These are phyloP conservation scores for Clinocottus analis DNA, from an alignment of 2,113 vertebrate species.

Conservation along the genomic window DNA sequence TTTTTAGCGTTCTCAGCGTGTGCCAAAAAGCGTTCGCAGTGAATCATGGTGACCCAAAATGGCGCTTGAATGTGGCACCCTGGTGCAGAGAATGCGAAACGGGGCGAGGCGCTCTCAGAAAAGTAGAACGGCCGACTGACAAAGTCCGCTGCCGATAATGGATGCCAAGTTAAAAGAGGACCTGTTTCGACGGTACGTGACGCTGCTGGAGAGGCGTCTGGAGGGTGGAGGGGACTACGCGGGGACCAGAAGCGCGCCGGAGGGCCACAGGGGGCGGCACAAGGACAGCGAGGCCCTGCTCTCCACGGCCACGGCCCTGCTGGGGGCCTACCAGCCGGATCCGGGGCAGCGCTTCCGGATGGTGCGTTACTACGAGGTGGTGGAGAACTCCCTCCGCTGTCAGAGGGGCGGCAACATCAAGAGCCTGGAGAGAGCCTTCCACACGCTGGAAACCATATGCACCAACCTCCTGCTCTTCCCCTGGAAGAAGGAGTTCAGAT, in stretches of 20 bases:
- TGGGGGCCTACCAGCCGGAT: conserved; percentile 93
- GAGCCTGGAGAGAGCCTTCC: conserved; percentile 89
- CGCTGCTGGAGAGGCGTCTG: conserved; percentile 90
- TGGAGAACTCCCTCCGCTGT: conserved; percentile 89
- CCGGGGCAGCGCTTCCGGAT: conserved; percentile 92
- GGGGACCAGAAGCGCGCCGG: conserved; percentile 70
- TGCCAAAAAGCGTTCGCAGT: conserved; percentile 39
- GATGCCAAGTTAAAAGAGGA: conserved; percentile 98
- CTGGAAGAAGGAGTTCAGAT: conserved; percentile 99
- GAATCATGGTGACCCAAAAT: conserved; percentile 70
- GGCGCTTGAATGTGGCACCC: conserved; percentile 66
- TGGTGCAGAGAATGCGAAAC: conserved; percentile 71
- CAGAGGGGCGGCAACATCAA: conserved; percentile 89
- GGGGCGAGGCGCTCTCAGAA: conserved; percentile 63
- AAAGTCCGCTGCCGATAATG: conserved; percentile 85
- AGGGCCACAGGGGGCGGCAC: conserved; percentile 79
- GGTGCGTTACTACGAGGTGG: conserved; percentile 94
- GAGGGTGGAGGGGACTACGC: conserved; percentile 80
- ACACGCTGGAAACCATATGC: conserved; percentile 91
- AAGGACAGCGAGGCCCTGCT: conserved; percentile 87
- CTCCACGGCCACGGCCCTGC: conserved; percentile 91
- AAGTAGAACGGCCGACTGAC: conserved; percentile 70
- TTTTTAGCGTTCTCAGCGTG: conserved; percentile 43
- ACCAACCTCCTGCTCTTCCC: conserved; percentile 97
- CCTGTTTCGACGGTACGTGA: conserved; percentile 95